Conservation (phyloP, 2,888 invertebrate genomes). For the Desoria tigrina region DNA sequence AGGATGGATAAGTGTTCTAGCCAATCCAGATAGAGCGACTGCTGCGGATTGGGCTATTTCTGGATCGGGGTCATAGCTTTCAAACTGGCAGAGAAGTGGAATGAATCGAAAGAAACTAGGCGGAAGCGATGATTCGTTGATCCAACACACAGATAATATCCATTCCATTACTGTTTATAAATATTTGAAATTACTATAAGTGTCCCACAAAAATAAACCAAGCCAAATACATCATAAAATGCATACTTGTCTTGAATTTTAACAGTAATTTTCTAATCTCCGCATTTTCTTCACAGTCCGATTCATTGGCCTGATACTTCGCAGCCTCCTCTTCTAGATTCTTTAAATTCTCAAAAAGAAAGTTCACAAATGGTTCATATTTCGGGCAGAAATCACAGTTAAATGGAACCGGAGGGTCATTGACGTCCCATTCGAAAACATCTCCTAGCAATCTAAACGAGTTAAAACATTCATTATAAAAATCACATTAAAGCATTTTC, state of each 20-base stretch:
- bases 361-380: constrained; percentile 41
- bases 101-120: constrained; percentile 62
- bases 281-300: constrained; percentile 50
- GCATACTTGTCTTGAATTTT: constrained; percentile 52
- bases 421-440: constrained; percentile 56
- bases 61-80: constrained; percentile 75
- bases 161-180: constrained; percentile 47
- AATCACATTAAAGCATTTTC: not conserved
- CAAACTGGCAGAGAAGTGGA: constrained; percentile 70
- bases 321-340: constrained; percentile 47
- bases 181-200: not conserved
- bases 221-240: not conserved
- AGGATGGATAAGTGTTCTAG: constrained; percentile 65
- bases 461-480: not conserved
- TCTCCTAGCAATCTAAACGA: constrained; percentile 54
- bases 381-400: constrained; percentile 40
- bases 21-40: constrained; percentile 68
- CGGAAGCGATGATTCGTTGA: constrained; percentile 56
- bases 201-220: constrained; percentile 21
- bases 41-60: constrained; percentile 71
- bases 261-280: constrained; percentile 51
- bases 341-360: constrained; percentile 34
- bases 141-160: constrained; percentile 53
- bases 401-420: constrained; percentile 38
- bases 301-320: constrained; percentile 46